Base-by-base conservation (phyloP, 2,113 vertebrate species). In the Notarius quadriscutis region DNA sequence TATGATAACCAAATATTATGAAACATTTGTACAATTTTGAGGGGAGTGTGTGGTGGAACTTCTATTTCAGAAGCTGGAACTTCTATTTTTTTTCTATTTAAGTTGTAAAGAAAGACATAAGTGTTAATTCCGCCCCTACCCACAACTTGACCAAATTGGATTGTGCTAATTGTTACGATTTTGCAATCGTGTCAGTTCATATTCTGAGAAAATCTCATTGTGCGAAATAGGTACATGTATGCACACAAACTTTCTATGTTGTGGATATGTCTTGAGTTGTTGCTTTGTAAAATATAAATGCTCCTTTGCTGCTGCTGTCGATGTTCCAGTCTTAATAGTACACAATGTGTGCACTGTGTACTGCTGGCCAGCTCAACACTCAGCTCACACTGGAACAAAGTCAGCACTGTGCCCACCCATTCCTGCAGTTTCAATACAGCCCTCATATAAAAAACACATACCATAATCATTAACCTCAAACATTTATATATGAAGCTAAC, bases 321-420 rank as follows among this genome's bases (percentile, higher is more conserved):
- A 34, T 86, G 69, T 85, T 85, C 79, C 48, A 88, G 53, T 55
- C 22, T 62, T 84, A 75, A 87, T 63, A 53, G 53, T 60, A 60
- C 53, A 93, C 92, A 94, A 91, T 93, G 92, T 90, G 34, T 75
- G 41, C 93, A 94, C 88, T 94, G 93, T 95, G 91, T 83, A 72
- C 78, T 53, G 60, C 86, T 84, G 85, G 15, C 63, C 83, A 85
- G 78, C 84, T 92, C 88, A 89, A 88, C 63, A 87, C 88, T 80
- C 81, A 87, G 87, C 85, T 92, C 89, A 90, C 78, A 84, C 82
- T 48, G 57, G 84, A 90, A 95, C 93, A 95, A 92, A 93, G 90
- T 87, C 86, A 4, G 87, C 93, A 89, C 91, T 95, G 51, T 81
- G 20, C 87, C 80, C 53, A 80, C 74, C 84, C 80, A 27, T 79